Conservation (phyloP, 2,888 invertebrate genomes). For the Podotricha telesiphe region DNA sequence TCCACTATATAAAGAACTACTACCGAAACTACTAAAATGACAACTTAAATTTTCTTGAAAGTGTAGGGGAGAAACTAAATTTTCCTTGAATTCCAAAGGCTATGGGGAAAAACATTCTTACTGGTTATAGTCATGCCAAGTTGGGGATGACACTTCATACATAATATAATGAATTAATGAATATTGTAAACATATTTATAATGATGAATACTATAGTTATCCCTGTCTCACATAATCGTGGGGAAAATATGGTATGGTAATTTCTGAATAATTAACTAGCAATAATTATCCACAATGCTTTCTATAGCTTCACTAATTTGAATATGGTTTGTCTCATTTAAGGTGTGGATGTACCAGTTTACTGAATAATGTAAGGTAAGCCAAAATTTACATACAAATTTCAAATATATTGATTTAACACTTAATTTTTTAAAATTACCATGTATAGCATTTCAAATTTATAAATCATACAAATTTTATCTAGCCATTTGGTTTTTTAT, state of each 20-base stretch:
- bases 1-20: no score
- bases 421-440: no score
- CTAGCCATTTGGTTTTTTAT: no score
- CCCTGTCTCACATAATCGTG: conserved; percentile 65
- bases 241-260: conserved; percentile 67
- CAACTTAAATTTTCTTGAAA: no score
- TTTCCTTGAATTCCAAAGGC: no score
- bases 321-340: neutral
- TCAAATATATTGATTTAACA: neutral
- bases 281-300: neutral
- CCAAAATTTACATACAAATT: neutral
- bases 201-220: conserved; percentile 66
- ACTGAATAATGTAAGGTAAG: neutral
- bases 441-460: no score
- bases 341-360: neutral
- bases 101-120: no score
- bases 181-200: neutral
- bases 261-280: conserved; percentile 47
- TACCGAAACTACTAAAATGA: no score
- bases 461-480: no score
- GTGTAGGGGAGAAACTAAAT: no score
- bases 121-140: no score
- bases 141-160: no score
- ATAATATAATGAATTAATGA: neutral
- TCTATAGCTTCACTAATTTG: neutral